Evolutionary conservation across 2,797 vertebrate genomes (phyloP), one percentile per base, ranked within the genome.

Genomic region (Peromyscus nudipes): DNA sequence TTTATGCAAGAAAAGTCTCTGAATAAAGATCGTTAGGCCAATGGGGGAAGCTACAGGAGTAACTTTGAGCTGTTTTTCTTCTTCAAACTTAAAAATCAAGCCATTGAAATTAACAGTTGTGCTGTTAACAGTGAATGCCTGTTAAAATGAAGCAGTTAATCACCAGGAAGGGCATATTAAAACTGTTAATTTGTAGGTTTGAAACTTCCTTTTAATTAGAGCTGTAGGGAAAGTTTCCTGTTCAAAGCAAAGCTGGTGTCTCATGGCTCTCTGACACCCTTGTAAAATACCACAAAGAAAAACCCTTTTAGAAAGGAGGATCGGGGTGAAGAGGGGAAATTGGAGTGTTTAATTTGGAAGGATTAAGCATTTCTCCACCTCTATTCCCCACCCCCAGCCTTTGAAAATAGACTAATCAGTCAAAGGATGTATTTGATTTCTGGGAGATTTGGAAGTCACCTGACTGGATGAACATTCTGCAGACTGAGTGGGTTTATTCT

Each of bases 201-300:
- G 98, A 98, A 98, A 97, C 85, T 92, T 97, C 64, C 55, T 97
- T 98, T 98, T 98, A 97, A 96, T 98, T 98, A 98, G 64, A n/a
- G 94, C 94, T 98, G 65, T 73, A 95, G 96, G 91, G 96, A 98
- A 98, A 96, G 46, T 97, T 97, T 92, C 97, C 69, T 91, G 80
- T 94, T 97, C 80, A 96, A 91, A 97, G 94, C 21, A 92, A 96
- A 92, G 31, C 83, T 97, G 92, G 97, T 6, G 7, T 40, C 91
- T 97, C 95, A 92, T 62, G 11, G 6, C 52, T 96, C 89, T 96
- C 90, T 97, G 95, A 86, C 79, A 43, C 76, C 62, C 75, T 69
- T 94, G 29, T 37, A 29, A 97, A 96, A 92, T 93, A 91, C 82
- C 71, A 97, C 90, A 96, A 93, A 98, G 76, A 91, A 88, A 96